Base-by-base conservation (phyloP, 2,888 invertebrate genomes). In the Enoplolaimus lenunculus region DNA sequence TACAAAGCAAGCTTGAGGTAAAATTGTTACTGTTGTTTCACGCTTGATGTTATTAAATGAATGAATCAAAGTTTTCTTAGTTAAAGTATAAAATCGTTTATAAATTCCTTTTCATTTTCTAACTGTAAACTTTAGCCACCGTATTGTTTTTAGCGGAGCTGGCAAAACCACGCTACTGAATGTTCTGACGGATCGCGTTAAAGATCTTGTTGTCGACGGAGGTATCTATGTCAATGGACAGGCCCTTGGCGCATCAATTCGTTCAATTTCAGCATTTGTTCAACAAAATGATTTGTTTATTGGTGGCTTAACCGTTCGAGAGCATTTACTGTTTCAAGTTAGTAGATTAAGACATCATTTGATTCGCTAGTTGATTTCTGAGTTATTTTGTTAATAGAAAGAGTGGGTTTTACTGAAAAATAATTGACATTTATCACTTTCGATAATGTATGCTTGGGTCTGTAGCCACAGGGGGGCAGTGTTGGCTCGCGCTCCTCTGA, bases 201-300 rank as follows among this genome's bases (percentile, higher is more conserved):
- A 73, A 28, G 72, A 71, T 13, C 59, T 75, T 1, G 69, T 70
- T 60, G 71, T 74, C 2, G 70, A 71, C 1, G 77, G 78, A 1
- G 70, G 69, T 26, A 74, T 78, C 16, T 71, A 71, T 1, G 73
- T 78, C 3, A 77, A 77, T 69, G 72, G 75, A 62, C 60, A 28
- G 30, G n/a, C 60, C 0, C 84, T 89, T 16, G 87, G 88, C 1
- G 86, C 87, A 71, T 90, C 90, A 89, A 85, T 88, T 75, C 85
- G 86, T 71, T 68, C 75, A 62, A 85, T 90, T 73, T 90, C 89
- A 76, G 93, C 91, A 0, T 93, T 88, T 82, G 90, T 93, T 84
- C 90, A 92, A 76, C 93, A 93, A 81, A 90, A 93, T 74, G 93
- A 93, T 78, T 84, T 93, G 67, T 93, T 93, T 77, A 87, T 90